These are phyloP conservation scores for Phengaris alcon DNA, from an alignment of 2,888 invertebrate species.

Conservation along the genomic window DNA sequence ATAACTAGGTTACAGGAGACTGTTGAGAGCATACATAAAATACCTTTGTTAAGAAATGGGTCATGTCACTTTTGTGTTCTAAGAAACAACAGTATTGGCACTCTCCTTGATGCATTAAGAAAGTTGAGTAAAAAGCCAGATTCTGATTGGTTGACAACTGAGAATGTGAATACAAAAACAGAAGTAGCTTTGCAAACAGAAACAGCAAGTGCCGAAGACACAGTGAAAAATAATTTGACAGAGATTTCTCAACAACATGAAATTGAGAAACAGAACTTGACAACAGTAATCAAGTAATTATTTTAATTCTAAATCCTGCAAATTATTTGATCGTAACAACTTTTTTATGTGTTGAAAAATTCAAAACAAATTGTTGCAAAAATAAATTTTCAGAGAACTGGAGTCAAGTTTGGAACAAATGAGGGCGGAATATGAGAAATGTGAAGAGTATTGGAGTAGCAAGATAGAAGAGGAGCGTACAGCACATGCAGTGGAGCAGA, in stretches of 20 bases:
- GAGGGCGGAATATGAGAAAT: constrained; percentile 88
- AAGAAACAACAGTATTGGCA: constrained; percentile 22
- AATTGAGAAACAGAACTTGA: constrained; percentile 57
- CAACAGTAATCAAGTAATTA: constrained; percentile 49
- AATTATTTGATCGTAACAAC: no score
- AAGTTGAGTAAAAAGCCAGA: constrained; percentile 17
- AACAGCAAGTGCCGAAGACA: constrained; percentile 29
- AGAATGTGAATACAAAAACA: constrained; percentile 27
- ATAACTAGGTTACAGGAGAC: not conserved
- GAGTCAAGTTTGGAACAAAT: constrained; percentile 87
- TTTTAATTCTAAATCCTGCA: not conserved
- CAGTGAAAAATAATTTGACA: constrained; percentile 41
- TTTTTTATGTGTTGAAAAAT: not conserved
- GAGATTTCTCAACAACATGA: constrained; percentile 49
- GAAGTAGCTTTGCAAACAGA: constrained; percentile 37
- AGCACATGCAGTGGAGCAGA: constrained; percentile 86
- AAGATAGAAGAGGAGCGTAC: constrained; percentile 89
- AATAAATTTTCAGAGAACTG: constrained; percentile 75
- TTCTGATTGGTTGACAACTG: not conserved
- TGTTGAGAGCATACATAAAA: constrained; percentile 24
- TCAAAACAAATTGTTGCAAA: not conserved
- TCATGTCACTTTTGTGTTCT: constrained; percentile 32
- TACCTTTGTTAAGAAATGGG: constrained; percentile 21
- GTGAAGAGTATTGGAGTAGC: constrained; percentile 91
- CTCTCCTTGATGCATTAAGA: constrained; percentile 17